Evolutionary conservation across 2,113 vertebrate species (phyloP).

Genomic region (Tetrax tetrax): DNA sequence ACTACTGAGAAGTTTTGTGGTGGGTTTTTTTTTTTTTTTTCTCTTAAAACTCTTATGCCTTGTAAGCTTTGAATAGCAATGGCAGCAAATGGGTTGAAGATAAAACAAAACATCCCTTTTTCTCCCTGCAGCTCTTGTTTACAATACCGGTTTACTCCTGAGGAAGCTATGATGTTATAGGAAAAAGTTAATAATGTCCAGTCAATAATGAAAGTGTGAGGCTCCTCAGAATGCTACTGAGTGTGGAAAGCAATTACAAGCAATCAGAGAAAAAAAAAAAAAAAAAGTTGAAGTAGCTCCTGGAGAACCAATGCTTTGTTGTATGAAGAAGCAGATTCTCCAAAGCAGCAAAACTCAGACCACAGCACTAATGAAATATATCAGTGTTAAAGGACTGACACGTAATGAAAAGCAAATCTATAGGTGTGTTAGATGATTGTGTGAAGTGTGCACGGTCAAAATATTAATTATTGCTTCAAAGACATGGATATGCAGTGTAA

Average conservation of each 20-base stretch:
- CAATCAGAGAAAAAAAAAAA: not conserved
- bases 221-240: not conserved
- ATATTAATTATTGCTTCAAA: not conserved
- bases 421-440: too few relatives aligned
- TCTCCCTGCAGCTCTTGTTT: not conserved
- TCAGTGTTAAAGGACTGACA: rapidly evolving
- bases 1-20: not conserved
- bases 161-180: not conserved
- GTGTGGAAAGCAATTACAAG: not conserved
- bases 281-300: too few relatives aligned
- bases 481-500: rapidly evolving
- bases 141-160: not conserved
- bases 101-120: not conserved
- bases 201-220: not conserved
- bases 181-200: not conserved
- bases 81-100: not conserved
- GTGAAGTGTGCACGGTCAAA: not conserved
- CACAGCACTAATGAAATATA: not conserved
- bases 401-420: too few relatives aligned
- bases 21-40: too few relatives aligned
- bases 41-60: not conserved
- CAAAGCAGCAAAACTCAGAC: not conserved
- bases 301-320: too few relatives aligned
- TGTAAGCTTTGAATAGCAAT: not conserved
- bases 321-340: not conserved